phyloP scores from a whole-genome alignment of 2,888 invertebrate genomes.

The Leucania comma region DNA sequence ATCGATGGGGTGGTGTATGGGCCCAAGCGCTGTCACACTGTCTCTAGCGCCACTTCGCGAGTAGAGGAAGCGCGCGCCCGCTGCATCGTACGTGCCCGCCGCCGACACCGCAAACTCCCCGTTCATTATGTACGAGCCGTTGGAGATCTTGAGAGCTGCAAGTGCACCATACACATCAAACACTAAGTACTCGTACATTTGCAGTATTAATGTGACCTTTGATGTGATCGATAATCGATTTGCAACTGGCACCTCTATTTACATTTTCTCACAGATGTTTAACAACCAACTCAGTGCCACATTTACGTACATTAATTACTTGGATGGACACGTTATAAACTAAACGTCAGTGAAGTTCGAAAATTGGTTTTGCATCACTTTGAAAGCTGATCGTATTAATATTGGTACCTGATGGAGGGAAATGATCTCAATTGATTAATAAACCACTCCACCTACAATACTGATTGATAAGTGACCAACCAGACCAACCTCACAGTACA shows the following conservation, averaged over 20 bases:
- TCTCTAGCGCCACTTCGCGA: conserved; percentile 94
- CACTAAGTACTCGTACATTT: conserved; percentile 38
- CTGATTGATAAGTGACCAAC: conserved; percentile 83
- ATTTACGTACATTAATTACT: conserved; percentile 66
- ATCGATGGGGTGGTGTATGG: conserved; percentile 94
- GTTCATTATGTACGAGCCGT: conserved; percentile 95
- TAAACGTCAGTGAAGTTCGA: conserved; percentile 64
- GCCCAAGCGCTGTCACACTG: conserved; percentile 95
- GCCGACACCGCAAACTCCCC: conserved; percentile 95
- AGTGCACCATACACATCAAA: conserved; percentile 71
- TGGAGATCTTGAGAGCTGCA: conserved; percentile 94
- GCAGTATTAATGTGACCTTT: conserved; percentile 14
- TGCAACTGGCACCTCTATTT: conserved; percentile 35
- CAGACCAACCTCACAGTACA: conserved; percentile 79
- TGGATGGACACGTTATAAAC: conserved; percentile 65
- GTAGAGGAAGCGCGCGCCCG: conserved; percentile 95
- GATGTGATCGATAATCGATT: conserved; percentile 44
- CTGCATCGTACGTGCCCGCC: conserved; percentile 94
- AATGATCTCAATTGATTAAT: conserved; percentile 78
- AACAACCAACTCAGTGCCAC: conserved; percentile 32
- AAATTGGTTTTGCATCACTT: conserved; percentile 76
- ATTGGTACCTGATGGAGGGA: conserved; percentile 69
- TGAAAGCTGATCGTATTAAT: conserved; percentile 71
- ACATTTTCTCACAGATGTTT: conserved; percentile 42
- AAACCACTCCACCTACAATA: conserved; percentile 67